phyloP scores from a whole-genome alignment of 2,888 invertebrate genomes.

The Baccha elongata region DNA sequence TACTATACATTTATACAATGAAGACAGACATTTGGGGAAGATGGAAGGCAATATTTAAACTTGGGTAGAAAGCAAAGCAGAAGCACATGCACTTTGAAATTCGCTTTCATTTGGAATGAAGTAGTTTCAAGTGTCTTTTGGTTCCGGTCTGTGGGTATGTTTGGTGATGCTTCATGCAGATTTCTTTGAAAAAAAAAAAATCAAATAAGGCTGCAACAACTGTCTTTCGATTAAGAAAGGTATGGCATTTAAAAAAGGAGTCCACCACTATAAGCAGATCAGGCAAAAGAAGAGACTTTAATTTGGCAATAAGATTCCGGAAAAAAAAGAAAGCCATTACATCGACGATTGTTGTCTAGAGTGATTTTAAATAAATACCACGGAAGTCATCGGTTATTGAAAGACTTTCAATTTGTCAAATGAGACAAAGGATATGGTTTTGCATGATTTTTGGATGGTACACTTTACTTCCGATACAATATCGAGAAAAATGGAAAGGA shows the following conservation, averaged over 20 bases:
- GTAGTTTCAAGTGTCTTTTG: slow-evolving; percentile 4
- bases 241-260: too few relatives aligned
- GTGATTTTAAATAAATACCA: too few relatives aligned
- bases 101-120: neutral
- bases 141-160: neutral
- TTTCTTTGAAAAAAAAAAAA: too few relatives aligned
- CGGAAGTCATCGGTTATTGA: too few relatives aligned
- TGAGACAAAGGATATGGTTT: too few relatives aligned
- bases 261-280: too few relatives aligned
- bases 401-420: too few relatives aligned
- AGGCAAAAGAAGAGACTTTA: neutral
- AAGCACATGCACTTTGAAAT: slow-evolving; percentile 25
- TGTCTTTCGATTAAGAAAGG: neutral
- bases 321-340: neutral
- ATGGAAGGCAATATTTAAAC: slow-evolving; percentile 42
- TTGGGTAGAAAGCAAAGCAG: slow-evolving; percentile 57
- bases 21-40: neutral
- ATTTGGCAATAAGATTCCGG: neutral
- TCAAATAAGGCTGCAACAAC: neutral
- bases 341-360: too few relatives aligned
- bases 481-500: too few relatives aligned
- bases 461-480: too few relatives aligned
- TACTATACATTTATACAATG: slow-evolving; percentile 30
- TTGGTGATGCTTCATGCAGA: slow-evolving; percentile 7
- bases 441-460: too few relatives aligned